Conservation (phyloP, 2,797 vertebrate species). For the Florisuga fusca region DNA sequence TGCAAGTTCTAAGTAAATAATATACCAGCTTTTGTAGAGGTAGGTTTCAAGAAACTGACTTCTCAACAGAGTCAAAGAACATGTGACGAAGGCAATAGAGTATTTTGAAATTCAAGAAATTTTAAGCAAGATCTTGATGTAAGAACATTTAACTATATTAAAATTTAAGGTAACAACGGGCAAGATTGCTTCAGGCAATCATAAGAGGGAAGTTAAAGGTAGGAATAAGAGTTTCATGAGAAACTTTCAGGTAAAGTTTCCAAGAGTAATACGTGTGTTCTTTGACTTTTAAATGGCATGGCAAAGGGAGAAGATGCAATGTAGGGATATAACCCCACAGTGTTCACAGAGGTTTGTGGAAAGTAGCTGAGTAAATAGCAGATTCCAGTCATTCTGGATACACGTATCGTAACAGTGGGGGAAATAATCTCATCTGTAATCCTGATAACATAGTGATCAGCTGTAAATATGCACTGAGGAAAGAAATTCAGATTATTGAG, state of each 20-base stretch:
- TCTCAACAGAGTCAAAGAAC: not conserved
- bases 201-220: not conserved
- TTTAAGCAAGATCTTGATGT: not conserved
- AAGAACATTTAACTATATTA: not conserved
- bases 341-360: not conserved
- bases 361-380: not conserved
- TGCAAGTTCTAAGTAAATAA: not conserved
- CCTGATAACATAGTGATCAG: not conserved
- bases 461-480: not conserved
- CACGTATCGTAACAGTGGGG: not conserved
- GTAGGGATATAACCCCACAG: not conserved
- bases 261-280: not conserved
- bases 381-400: not conserved
- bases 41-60: not conserved
- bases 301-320: not conserved
- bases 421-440: not conserved
- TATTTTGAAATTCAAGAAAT: not conserved
- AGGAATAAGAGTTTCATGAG: fast-evolving
- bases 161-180: not conserved
- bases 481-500: not conserved
- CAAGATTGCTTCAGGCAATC: not conserved
- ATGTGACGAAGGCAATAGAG: not conserved
- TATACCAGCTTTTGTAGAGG: not conserved
- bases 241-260: not conserved
- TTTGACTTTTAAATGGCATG: not conserved